A percentile compares a stretch with the other conserved stretches of the same genome.
Evolutionary conservation across 2,113 vertebrate species (phyloP).

Genomic region (Festucalex cinctus): DNA sequence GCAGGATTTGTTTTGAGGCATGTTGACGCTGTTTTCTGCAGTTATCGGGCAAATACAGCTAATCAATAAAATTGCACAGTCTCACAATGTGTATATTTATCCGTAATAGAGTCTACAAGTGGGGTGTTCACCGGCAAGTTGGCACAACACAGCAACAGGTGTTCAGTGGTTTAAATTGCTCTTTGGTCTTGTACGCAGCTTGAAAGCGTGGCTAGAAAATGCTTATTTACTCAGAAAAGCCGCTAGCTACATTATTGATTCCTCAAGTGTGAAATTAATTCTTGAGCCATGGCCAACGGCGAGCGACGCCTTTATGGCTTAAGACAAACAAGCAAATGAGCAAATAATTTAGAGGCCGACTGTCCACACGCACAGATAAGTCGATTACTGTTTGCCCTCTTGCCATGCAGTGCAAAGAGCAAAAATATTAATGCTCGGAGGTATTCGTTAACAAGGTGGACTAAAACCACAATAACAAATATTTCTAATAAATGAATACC

Average conservation of each 20-base stretch:
- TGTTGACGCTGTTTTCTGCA: no score
- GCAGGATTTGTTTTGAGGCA: no score
- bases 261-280: slow-evolving; percentile 1
- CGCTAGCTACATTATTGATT: neutral
- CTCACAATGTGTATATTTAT: neutral
- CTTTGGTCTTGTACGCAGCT: neutral
- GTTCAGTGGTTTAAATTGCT: no score
- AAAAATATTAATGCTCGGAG: neutral
- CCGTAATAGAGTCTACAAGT: neutral
- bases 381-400: neutral
- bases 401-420: neutral
- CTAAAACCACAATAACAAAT: neutral
- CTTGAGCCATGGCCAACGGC: slow-evolving; percentile 6
- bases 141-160: neutral
- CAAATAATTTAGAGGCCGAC: neutral
- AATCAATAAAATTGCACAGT: no score
- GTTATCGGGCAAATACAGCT: no score
- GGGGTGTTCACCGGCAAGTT: neutral
- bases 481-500: neutral
- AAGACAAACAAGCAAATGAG: neutral
- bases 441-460: neutral
- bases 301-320: slow-evolving; percentile 8
- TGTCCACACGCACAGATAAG: neutral
- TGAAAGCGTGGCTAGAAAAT: neutral
- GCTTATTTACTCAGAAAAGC: neutral